A percentile compares a stretch with the other conserved stretches of the same genome.
These are phyloP conservation scores for Harpagus bidentatus DNA, from an alignment of 2,113 vertebrate species.

Conservation along the genomic window DNA sequence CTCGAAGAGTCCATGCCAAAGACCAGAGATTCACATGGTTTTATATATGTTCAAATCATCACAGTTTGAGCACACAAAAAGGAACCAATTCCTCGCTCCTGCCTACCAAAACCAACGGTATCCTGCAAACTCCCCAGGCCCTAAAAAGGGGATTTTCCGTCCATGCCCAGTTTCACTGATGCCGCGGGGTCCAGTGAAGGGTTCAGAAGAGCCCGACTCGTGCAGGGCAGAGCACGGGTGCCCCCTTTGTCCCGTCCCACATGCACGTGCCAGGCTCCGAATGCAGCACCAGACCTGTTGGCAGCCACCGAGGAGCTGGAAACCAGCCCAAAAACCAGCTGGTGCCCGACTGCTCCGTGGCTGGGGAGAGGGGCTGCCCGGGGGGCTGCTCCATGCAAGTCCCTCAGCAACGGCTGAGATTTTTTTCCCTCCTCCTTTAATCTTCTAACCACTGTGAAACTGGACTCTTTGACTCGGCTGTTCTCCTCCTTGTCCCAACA, in stretches of 20 bases:
- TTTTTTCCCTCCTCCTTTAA: background rate
- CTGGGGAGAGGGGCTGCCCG: background rate
- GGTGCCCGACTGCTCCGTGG: rapidly evolving
- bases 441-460: rapidly evolving
- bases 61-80: rapidly evolving
- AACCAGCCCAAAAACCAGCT: background rate
- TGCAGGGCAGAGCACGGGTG: background rate
- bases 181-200: rapidly evolving
- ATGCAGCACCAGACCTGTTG: rapidly evolving
- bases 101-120: background rate
- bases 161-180: background rate
- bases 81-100: background rate
- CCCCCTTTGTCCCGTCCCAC: background rate
- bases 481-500: background rate
- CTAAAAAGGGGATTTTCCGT: background rate
- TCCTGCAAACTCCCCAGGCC: rapidly evolving
- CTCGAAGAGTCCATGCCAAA: background rate
- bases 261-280: background rate
- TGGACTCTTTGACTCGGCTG: rapidly evolving
- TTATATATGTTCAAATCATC: rapidly evolving
- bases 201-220: rapidly evolving
- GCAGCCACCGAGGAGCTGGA: background rate
- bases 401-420: background rate
- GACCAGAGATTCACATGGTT: rapidly evolving
- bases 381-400: background rate